Percentiles rank a stretch among this genome's conserved stretches.
phyloP scores from a whole-genome alignment of 2,888 invertebrate species.

The Chrysodeixis includens region DNA sequence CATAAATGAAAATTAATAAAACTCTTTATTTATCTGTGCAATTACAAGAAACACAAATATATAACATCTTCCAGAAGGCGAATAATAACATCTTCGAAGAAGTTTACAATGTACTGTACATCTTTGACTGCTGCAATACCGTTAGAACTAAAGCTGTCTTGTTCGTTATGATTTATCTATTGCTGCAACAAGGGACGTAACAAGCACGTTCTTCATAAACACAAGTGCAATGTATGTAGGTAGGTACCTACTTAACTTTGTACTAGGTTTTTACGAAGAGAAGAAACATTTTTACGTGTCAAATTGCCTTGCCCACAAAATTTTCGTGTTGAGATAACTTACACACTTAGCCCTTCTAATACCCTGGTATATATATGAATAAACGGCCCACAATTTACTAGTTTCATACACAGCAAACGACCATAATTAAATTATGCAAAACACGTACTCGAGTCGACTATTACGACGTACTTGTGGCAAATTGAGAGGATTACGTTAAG shows the following conservation, averaged over 20 bases:
- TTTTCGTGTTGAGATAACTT: slow-evolving; percentile 11
- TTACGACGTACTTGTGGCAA: slow-evolving; percentile 53
- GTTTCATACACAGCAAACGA: slow-evolving; percentile 30
- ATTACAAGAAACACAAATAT: too few relatives aligned
- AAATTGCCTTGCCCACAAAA: neutral
- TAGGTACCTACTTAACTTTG: too few relatives aligned
- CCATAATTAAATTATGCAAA: slow-evolving; percentile 59
- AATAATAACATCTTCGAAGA: slow-evolving; percentile 11
- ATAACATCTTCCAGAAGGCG: slow-evolving; percentile 26
- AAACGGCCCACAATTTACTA: slow-evolving; percentile 39
- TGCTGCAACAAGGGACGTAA: slow-evolving; percentile 31
- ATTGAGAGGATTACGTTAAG: slow-evolving; percentile 55
- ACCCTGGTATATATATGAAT: slow-evolving; percentile 5
- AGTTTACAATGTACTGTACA: slow-evolving; percentile 39
- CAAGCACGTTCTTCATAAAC: slow-evolving; percentile 13
- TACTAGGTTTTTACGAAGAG: neutral
- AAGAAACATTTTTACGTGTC: too few relatives aligned
- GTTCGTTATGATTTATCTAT: slow-evolving; percentile 40
- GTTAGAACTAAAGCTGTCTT: slow-evolving; percentile 36
- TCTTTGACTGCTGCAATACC: slow-evolving; percentile 34
- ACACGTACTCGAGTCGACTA: slow-evolving; percentile 47
- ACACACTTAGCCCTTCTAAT: slow-evolving; percentile 20
- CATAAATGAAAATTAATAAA: too few relatives aligned
- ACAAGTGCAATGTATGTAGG: neutral
- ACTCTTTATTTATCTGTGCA: too few relatives aligned